Evolutionary conservation across 2,797 vertebrate genomes (phyloP), one percentile per base, ranked within the genome.

Genomic region (Poecilia gillii): DNA sequence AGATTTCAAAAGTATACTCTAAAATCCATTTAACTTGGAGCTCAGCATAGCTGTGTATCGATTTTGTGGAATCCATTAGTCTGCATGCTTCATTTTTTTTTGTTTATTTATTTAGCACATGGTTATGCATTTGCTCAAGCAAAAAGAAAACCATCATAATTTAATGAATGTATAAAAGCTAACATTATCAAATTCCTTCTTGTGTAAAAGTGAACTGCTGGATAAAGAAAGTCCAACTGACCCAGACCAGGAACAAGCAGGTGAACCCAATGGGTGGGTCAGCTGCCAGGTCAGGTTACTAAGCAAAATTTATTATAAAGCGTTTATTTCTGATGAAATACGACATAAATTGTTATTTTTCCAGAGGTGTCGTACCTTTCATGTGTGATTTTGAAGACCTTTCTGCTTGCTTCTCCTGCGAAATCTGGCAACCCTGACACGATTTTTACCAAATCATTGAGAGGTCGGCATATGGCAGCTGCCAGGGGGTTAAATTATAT

Each of bases 381-480:
- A 14, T 23, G 36, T 20, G 3, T 25, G 51, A 55, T 66, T 41
- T 68, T 2, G 8, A 4, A 68, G 1, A 70, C 20, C 11, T 41
- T 43, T 41, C 36, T 11, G 36, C 4, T 39, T 39, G 33, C 6
- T 23, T 43, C 66, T 13, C 8, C 9, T 16, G 33, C 3, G 3
- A 66, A 4, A 68, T 3, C 39, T 70, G 66, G 23, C 11, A 70
- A 43, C 39, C 1, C 36, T 41, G 7, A 45, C 11, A 8, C 18
- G 20, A 51, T 23, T 51, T 14, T n/a, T 70, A 43, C 4, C 25
- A n/a, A n/a, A 70, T n/a, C 23, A 70, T 25, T 25, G 66, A 45
- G 9, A 70, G 16, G 33, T 25, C 3, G 12, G 3, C 92, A 92
- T 90, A 91, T 92, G 92, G 86, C 36, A 83, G 73, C 75, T 73